Evolutionary conservation across 1,140 invertebrate genomes (phyloP).

Genomic region (Stratiolaelaps scimitus): DNA sequence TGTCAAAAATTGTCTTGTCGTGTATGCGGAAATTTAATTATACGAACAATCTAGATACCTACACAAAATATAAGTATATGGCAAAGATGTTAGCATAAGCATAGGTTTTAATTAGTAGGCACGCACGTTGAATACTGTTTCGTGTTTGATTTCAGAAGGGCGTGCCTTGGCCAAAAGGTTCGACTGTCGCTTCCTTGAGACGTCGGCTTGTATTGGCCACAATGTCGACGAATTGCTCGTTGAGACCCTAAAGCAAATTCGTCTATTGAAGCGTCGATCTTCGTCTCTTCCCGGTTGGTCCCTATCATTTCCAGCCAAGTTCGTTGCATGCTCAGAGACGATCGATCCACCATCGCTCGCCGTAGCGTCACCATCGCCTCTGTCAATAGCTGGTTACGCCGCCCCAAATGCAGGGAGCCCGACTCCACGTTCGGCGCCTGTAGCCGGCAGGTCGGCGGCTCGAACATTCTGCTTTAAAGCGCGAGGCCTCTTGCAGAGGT

Average conservation of each 20-base stretch:
- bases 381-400: background rate
- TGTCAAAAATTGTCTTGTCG: too few species aligned
- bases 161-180: conserved; percentile 68
- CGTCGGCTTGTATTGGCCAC: conserved; percentile 78
- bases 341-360: background rate
- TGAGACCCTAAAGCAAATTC: conserved; percentile 70
- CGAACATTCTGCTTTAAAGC: conserved; percentile 27
- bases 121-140: background rate
- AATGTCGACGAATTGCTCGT: conserved; percentile 81
- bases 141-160: conserved; percentile 52
- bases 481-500: background rate
- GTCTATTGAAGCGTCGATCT: conserved; percentile 46
- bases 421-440: background rate
- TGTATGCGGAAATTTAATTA: too few species aligned
- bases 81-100: too few species aligned
- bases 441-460: background rate
- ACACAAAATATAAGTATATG: too few species aligned
- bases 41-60: too few species aligned
- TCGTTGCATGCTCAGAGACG: conserved; percentile 6
- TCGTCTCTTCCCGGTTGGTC: conserved; percentile 12
- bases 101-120: too few species aligned
- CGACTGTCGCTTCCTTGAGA: conserved; percentile 86
- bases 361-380: background rate
- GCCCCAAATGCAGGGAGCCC: background rate
- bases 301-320: background rate